phyloP scores from a whole-genome alignment of 2,113 vertebrate species.

The Ramphastos sulfuratus region DNA sequence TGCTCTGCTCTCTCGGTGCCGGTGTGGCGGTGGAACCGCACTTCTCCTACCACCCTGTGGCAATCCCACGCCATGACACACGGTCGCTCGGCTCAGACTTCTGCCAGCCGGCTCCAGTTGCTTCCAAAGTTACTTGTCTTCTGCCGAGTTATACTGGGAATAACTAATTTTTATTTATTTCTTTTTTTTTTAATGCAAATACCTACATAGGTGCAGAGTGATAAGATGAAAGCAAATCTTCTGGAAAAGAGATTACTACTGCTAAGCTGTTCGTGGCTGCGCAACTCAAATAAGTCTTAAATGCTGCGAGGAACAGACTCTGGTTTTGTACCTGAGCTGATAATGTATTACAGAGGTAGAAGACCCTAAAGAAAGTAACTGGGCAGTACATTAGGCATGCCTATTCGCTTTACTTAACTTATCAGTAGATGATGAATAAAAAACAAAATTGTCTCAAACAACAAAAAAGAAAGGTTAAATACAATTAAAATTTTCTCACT shows the following conservation, averaged over 20 bases:
- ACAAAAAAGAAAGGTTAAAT: slow-evolving; percentile 49
- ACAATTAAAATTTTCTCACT: slow-evolving; percentile 70
- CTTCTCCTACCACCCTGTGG: slow-evolving; percentile 83
- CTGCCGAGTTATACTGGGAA: neutral
- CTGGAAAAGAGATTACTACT: neutral
- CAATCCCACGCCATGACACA: slow-evolving; percentile 78
- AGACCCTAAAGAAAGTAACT: neutral
- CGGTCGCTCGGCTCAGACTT: neutral
- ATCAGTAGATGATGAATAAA: neutral
- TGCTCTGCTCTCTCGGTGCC: neutral
- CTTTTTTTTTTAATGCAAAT: neutral
- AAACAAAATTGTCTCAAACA: neutral
- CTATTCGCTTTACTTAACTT: neutral
- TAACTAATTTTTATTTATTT: neutral
- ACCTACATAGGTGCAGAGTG: neutral
- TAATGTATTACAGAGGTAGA: neutral
- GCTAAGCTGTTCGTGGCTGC: neutral
- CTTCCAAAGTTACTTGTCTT: neutral
- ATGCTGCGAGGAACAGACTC: neutral
- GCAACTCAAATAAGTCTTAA: neutral
- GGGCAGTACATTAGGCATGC: neutral
- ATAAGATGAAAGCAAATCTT: neutral
- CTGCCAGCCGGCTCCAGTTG: neutral
- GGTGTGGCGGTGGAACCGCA: slow-evolving; percentile 30
- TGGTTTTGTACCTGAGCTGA: neutral